Evolutionary conservation across 2,888 invertebrate genomes (phyloP), one percentile per base, ranked within the genome.

Genomic region (Mesochorus sp.): DNA sequence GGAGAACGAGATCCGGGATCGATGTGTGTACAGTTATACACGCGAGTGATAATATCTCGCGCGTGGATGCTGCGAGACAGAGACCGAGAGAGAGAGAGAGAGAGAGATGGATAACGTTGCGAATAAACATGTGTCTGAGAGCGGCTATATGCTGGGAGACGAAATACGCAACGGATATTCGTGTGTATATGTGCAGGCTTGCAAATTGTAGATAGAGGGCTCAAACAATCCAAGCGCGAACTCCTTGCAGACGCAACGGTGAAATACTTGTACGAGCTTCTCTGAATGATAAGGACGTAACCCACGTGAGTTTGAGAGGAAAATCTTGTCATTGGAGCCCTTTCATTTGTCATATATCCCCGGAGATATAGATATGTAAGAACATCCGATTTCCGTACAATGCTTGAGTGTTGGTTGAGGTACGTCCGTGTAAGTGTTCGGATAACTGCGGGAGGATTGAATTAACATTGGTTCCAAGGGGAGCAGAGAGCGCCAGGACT

Each of bases 351-450:
- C 42, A 44, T 14, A 6, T 44, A 19, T n/a, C n/a, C n/a, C n/a
- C n/a, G n/a, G n/a, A n/a, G n/a, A n/a, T n/a, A 28, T 28, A 2
- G 4, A 47, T 51, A 28, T 24, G 42, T 51, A 4, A 6, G 42
- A 14, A 55, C 53, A 14, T 17, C 6, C 8, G 53, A 49, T 61
- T 37, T 61, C n/a, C 55, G 62, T 73, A 68, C 62, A 47, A 68
- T 28, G 55, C 57, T 64, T 47, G 57, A 64, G 39, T 26, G 55
- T 5, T 49, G 57, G 64, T 70, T 31, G 57, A 21, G 42, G 44
- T 55, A 57, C 62, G 73, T n/a, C n/a, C n/a, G n/a, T n/a, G n/a
- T 73, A 77, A 77, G 73, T 77, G 73, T 62, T 77, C 67, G 55
- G 57, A 51, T 74, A 74, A 70, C 64, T 70, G 51, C 34, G 28